phyloP scores from a whole-genome alignment of 2,113 vertebrate genomes.

The Spermophilus dauricus region DNA sequence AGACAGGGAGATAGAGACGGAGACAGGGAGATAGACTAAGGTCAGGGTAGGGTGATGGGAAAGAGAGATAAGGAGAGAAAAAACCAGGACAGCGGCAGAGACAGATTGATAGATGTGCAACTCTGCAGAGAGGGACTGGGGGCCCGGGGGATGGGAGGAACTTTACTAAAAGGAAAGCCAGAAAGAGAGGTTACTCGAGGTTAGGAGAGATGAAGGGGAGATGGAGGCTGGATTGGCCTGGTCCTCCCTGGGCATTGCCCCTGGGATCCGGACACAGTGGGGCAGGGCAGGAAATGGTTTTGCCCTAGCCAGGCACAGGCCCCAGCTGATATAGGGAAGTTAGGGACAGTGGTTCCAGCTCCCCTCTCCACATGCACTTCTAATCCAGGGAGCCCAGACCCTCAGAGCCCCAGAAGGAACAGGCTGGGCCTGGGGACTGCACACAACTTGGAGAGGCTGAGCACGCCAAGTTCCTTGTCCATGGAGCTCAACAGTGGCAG shows the following conservation, averaged over 20 bases:
- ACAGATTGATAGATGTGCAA: neutral
- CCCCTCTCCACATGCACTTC: neutral
- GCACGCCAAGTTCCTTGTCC: neutral
- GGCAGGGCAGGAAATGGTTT: neutral
- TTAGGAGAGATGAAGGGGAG: neutral
- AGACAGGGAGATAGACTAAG: neutral
- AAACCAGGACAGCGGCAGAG: neutral
- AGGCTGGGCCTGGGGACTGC: neutral
- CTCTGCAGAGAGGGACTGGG: neutral
- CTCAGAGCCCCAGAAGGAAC: neutral
- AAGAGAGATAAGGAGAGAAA: neutral
- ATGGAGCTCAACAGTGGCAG: accelerated
- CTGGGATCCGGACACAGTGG: accelerated
- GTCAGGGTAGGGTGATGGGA: neutral
- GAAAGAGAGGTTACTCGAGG: neutral
- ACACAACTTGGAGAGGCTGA: too few relatives aligned
- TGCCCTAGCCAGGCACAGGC: neutral
- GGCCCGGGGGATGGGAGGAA: neutral
- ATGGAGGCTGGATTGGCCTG: neutral
- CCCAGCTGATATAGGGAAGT: neutral
- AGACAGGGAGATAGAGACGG: neutral
- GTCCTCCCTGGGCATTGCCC: neutral
- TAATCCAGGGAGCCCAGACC: neutral
- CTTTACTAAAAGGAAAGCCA: neutral
- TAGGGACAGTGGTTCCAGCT: neutral